These are phyloP conservation scores for Hermaeophaga mercurialis DNA, from an alignment of 2,888 invertebrate species.

Conservation along the genomic window DNA sequence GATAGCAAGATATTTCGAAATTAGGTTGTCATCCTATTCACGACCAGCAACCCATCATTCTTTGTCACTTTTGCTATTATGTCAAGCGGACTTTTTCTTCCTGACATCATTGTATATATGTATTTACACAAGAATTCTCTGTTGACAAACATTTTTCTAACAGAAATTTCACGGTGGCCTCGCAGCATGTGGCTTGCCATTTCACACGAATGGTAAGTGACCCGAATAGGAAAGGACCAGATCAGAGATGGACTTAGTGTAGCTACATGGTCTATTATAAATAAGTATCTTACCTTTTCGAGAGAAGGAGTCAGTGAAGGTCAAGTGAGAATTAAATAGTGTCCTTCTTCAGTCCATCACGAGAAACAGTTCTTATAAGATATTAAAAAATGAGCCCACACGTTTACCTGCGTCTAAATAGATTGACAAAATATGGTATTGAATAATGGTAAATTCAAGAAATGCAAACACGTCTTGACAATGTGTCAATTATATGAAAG, in stretches of 20 bases:
- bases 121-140: constrained; percentile 57
- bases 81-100: constrained; percentile 36
- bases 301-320: too few relatives aligned
- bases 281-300: too few relatives aligned
- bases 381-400: too few relatives aligned
- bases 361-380: too few relatives aligned
- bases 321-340: too few relatives aligned
- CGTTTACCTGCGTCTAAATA: too few relatives aligned
- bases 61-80: constrained; percentile 54
- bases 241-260: neutral
- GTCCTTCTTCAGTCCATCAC: too few relatives aligned
- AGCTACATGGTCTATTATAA: too few relatives aligned
- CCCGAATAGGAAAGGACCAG: constrained; percentile 35
- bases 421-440: too few relatives aligned
- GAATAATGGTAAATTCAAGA: too few relatives aligned
- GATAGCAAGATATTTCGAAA: constrained; percentile 44
- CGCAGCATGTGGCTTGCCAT: constrained; percentile 49
- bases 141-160: constrained; percentile 58
- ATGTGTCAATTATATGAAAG: too few relatives aligned
- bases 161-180: constrained; percentile 58
- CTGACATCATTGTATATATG: constrained; percentile 50
- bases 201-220: constrained; percentile 54
- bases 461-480: too few relatives aligned
- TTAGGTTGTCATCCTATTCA: constrained; percentile 55
- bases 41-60: constrained; percentile 52